Evolutionary conservation across 2,888 invertebrate species (phyloP).

Genomic region (Xylophagus ater): DNA sequence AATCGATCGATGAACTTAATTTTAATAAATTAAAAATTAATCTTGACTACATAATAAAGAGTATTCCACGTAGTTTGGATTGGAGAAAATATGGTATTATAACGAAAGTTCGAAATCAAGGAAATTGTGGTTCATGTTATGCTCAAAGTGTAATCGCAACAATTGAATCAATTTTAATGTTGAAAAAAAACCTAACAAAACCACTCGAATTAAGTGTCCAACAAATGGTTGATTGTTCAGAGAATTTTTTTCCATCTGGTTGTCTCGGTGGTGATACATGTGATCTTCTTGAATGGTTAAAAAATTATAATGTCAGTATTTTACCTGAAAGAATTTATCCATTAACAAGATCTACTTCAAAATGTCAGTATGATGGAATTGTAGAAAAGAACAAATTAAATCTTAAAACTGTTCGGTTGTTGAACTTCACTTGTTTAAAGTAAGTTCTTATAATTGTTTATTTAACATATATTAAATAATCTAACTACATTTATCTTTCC

Average conservation of each 20-base stretch:
- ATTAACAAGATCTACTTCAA: constrained; percentile 22
- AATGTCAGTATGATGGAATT: constrained; percentile 3
- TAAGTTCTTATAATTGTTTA: constrained; percentile 13
- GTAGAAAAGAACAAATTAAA: not conserved
- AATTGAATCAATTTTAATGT: constrained; percentile 65
- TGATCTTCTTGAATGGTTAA: constrained; percentile 62
- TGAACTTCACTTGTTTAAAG: constrained; percentile 17
- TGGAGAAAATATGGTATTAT: constrained; percentile 58
- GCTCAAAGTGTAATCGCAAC: constrained; percentile 68
- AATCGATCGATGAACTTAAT: too few relatives aligned
- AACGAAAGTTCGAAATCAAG: constrained; percentile 58
- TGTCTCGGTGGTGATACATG: constrained; percentile 76
- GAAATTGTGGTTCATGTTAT: constrained; percentile 76
- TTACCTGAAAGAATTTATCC: constrained; percentile 53
- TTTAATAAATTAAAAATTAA: too few relatives aligned
- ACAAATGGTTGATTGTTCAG: constrained; percentile 72
- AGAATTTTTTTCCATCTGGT: constrained; percentile 56
- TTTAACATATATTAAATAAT: constrained; percentile 5
- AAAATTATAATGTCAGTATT: constrained; percentile 45
- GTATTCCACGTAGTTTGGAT: constrained; percentile 22
- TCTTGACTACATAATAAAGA: not conserved
- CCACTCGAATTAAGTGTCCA: constrained; percentile 57
- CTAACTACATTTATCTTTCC: constrained; percentile 10
- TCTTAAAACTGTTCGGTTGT: constrained; percentile 10
- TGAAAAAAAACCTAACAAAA: constrained; percentile 62